phyloP scores from a whole-genome alignment of 1,140 invertebrate species.

The Pinna nobilis region DNA sequence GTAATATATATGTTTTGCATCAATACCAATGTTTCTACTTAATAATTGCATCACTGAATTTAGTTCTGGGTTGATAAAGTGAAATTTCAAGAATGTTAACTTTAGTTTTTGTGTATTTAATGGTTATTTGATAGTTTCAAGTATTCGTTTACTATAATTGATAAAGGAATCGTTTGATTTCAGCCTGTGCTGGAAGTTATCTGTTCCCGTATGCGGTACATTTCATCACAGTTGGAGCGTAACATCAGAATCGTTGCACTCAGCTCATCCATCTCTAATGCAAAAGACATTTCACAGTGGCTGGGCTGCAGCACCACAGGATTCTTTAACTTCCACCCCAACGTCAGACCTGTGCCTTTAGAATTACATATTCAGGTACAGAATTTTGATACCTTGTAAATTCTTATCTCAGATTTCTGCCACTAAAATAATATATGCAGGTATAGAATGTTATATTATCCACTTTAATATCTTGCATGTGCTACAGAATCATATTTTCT shows the following conservation, averaged over 20 bases:
- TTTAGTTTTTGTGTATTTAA: background rate
- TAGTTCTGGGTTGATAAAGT: too few relatives aligned
- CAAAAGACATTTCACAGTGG: constrained; percentile 97
- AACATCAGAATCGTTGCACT: constrained; percentile 95
- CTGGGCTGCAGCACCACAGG: constrained; percentile 93
- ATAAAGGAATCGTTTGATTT: constrained; percentile 37
- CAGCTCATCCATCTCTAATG: constrained; percentile 95
- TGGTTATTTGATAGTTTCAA: background rate
- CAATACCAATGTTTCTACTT: too few relatives aligned
- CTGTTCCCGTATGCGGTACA: constrained; percentile 97
- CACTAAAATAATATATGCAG: too few relatives aligned
- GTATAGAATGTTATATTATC: too few relatives aligned
- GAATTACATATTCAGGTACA: constrained; percentile 95
- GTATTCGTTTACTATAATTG: background rate
- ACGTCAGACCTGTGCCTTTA: constrained; percentile 94
- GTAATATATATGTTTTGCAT: too few relatives aligned
- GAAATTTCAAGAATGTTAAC: too few relatives aligned
- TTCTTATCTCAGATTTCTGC: too few relatives aligned
- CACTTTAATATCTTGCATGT: too few relatives aligned
- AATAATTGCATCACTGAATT: too few relatives aligned
- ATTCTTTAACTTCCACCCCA: constrained; percentile 99
- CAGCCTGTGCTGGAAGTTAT: constrained; percentile 95
- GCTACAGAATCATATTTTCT: too few relatives aligned
- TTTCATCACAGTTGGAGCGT: constrained; percentile 95
- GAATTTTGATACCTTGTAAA: too few relatives aligned